A percentile compares a stretch with the other conserved stretches of the same genome.
phyloP scores from a whole-genome alignment of 2,113 vertebrate genomes.

The Ceuthmochares aereus region DNA sequence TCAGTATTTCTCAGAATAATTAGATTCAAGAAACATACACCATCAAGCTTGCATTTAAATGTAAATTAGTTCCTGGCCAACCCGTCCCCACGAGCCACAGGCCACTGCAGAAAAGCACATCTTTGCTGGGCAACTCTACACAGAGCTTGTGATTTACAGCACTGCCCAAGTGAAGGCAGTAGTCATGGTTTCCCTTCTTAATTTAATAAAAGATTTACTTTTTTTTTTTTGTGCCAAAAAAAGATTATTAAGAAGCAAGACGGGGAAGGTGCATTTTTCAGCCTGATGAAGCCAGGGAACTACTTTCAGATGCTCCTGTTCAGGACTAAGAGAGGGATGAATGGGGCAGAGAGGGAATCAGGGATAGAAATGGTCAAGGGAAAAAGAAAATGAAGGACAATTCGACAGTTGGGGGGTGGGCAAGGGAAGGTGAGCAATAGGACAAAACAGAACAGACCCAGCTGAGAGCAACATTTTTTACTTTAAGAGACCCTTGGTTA shows the following conservation, averaged over 20 bases:
- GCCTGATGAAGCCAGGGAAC: background rate
- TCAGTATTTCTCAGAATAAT: background rate
- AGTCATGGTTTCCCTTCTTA: background rate
- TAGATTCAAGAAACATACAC: fast-evolving
- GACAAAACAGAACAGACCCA: background rate
- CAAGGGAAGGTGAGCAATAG: background rate
- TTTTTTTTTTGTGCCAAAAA: too few species aligned
- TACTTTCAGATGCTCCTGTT: background rate
- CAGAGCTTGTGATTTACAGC: background rate
- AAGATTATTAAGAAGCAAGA: background rate
- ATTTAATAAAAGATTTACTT: background rate
- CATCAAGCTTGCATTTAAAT: background rate
- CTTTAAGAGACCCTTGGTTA: constrained; percentile 42
- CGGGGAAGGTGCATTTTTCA: background rate
- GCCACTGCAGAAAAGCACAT: fast-evolving
- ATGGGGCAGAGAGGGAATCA: background rate
- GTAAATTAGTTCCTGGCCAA: background rate
- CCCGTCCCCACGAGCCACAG: background rate
- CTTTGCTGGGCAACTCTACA: background rate
- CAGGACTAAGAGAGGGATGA: background rate
- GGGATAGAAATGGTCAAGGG: background rate
- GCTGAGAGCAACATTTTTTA: constrained; percentile 17
- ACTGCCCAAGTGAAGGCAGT: background rate
- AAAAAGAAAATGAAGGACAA: background rate
- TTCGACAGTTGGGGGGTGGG: background rate